These are phyloP conservation scores for Cyrtorhinus lividipennis DNA, from an alignment of 1,140 invertebrate species.

Conservation along the genomic window DNA sequence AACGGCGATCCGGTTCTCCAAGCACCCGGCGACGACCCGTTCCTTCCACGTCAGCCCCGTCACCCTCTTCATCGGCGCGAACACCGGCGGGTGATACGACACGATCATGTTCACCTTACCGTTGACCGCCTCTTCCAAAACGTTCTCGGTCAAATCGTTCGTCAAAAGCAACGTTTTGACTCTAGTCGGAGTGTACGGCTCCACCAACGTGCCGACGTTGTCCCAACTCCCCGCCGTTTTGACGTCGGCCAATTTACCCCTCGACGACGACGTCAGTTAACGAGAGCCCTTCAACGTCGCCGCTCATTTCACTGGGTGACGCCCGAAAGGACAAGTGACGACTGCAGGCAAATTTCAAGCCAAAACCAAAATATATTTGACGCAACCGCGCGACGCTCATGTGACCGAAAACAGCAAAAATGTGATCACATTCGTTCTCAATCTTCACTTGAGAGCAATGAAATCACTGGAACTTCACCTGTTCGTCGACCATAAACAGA, in stretches of 20 bases:
- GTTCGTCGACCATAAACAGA: no score
- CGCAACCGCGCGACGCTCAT: no score
- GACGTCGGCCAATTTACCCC: slow-evolving; percentile 50
- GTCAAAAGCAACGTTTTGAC: slow-evolving; percentile 67
- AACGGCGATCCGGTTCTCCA: slow-evolving; percentile 74
- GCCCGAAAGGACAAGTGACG: no score
- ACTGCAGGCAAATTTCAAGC: no score
- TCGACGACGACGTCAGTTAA: slow-evolving; percentile 42
- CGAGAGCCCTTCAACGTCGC: slow-evolving; percentile 26
- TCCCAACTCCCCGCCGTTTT: slow-evolving; percentile 77
- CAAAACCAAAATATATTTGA: no score
- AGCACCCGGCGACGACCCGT: slow-evolving; percentile 59
- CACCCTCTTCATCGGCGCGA: slow-evolving; percentile 64
- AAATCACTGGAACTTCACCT: no score
- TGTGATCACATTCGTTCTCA: no score
- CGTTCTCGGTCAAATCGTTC: slow-evolving; percentile 84
- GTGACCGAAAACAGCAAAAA: no score
- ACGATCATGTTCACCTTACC: slow-evolving; percentile 63
- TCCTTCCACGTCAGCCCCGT: slow-evolving; percentile 59
- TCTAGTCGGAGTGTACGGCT: slow-evolving; percentile 28
- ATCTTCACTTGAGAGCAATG: no score
- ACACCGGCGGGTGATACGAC: slow-evolving; percentile 95
- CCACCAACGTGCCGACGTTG: slow-evolving; percentile 80
- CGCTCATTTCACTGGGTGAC: no score
- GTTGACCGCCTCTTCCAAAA: slow-evolving; percentile 67